Evolutionary conservation across 2,888 invertebrate genomes (phyloP).

Genomic region (Phortica okadai): DNA sequence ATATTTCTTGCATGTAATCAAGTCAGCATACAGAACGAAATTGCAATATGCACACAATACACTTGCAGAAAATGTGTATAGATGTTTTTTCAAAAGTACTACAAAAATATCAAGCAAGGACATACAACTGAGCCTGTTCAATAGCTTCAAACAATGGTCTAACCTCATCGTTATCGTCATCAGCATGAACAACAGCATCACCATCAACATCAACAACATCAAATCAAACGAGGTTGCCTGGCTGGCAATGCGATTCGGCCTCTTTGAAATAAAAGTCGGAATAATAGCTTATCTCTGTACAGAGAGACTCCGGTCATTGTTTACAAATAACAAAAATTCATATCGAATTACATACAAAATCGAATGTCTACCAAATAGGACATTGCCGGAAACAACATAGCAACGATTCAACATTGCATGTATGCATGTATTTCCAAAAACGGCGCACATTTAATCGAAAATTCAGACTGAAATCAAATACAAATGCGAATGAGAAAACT

Average conservation of each 20-base stretch:
- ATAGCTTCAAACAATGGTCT: not conserved
- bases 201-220: not conserved
- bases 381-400: constrained; percentile 17
- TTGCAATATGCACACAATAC: not conserved
- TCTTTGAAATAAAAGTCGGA: constrained; percentile 39
- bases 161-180: not conserved
- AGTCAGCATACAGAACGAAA: not conserved
- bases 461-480: not conserved
- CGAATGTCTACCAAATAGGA: constrained; percentile 25
- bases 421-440: not conserved
- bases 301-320: constrained; percentile 24
- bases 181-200: not conserved
- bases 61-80: too few relatives aligned
- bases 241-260: not conserved
- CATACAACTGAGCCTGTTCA: not conserved
- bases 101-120: not conserved
- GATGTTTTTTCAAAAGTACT: not conserved
- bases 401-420: not conserved
- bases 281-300: constrained; percentile 50
- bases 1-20: not conserved
- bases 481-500: constrained; percentile 14
- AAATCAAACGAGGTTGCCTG: not conserved
- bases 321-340: constrained; percentile 29
- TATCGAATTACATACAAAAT: constrained; percentile 5
- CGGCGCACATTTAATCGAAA: not conserved